A percentile compares a stretch with the other conserved stretches of the same genome.
Evolutionary conservation across 2,888 invertebrate species (phyloP).

Genomic region (Sesamia inferens): DNA sequence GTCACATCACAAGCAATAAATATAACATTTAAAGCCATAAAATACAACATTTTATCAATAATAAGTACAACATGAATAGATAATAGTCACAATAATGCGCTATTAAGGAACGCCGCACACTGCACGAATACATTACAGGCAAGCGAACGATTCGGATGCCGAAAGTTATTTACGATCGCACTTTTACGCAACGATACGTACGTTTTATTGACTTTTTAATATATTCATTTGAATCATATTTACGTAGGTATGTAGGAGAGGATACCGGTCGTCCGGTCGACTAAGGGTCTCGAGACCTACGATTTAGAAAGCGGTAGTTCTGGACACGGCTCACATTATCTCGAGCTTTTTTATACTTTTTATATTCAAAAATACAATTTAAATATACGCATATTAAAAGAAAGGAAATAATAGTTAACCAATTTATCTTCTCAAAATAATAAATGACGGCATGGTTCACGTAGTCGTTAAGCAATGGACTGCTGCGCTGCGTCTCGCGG

Average conservation of each 20-base stretch:
- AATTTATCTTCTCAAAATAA: too few species aligned
- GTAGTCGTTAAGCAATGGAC: too few species aligned
- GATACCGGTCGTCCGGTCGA: too few species aligned
- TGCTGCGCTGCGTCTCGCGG: too few species aligned
- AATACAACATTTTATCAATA: conserved; percentile 66
- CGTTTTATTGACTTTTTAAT: conserved; percentile 58
- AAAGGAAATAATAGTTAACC: too few species aligned
- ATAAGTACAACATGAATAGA: conserved; percentile 78
- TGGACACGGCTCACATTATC: too few species aligned
- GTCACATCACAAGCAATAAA: conserved; percentile 47
- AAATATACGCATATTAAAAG: too few species aligned
- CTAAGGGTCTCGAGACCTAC: too few species aligned
- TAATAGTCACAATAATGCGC: conserved; percentile 82
- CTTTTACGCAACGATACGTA: conserved; percentile 73
- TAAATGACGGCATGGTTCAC: too few species aligned
- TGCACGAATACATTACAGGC: conserved; percentile 71
- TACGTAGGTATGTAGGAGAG: conserved; percentile 8
- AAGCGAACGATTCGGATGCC: conserved; percentile 66
- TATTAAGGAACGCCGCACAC: conserved; percentile 76
- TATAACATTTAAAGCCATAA: conserved; percentile 50
- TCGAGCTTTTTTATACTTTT: too few species aligned
- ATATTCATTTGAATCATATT: conserved; percentile 37
- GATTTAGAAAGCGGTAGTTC: too few species aligned
- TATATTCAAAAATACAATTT: not conserved
- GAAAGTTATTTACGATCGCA: conserved; percentile 77